Conservation (phyloP, 2,797 vertebrate species). For the Denticeps clupeoides region DNA sequence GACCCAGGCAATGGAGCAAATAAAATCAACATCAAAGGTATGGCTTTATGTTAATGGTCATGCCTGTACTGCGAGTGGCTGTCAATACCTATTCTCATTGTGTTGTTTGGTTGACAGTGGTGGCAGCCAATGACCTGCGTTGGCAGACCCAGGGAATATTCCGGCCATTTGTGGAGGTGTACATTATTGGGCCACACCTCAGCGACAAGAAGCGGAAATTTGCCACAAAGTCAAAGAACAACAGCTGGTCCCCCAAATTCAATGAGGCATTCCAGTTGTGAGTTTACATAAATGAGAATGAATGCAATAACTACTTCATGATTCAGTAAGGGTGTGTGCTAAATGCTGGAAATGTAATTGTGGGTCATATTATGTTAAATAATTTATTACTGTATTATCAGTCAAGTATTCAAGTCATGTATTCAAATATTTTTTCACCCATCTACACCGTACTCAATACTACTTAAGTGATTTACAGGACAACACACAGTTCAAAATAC, state of each 20-base stretch:
- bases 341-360: no score
- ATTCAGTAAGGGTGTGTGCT: no score
- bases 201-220: slow-evolving; percentile 97
- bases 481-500: no score
- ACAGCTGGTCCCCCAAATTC: slow-evolving; percentile 94
- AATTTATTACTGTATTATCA: no score
- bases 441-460: no score
- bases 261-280: slow-evolving; percentile 88
- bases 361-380: background rate
- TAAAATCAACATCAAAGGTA: slow-evolving; percentile 91
- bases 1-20: slow-evolving; percentile 84
- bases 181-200: slow-evolving; percentile 90
- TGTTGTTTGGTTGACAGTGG: slow-evolving; percentile 65
- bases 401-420: no score
- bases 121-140: slow-evolving; percentile 85
- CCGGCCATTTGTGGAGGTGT: slow-evolving; percentile 92
- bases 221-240: slow-evolving; percentile 96
- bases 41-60: slow-evolving; percentile 10
- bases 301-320: no score
- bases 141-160: slow-evolving; percentile 95
- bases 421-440: no score
- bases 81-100: no score
- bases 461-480: no score
- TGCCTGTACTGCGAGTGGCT: no score
- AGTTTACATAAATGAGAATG: slow-evolving; percentile 53